Percentiles rank a stretch among this genome's conserved stretches.
Evolutionary conservation across 1,140 invertebrate species (phyloP).

Genomic region (Asbolus verrucosus): DNA sequence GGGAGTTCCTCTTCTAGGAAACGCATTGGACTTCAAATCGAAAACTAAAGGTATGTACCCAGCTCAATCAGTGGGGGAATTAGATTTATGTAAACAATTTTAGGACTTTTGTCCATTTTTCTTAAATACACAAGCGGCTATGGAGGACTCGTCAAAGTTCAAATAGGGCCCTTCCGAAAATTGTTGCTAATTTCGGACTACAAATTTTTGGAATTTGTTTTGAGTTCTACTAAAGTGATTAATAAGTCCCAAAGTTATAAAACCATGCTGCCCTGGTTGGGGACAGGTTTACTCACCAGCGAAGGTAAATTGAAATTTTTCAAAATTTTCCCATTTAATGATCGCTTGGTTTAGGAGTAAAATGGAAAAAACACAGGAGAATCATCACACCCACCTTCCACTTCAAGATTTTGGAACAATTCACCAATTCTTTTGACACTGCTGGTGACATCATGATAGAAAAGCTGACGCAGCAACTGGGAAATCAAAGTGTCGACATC

Average conservation of each 20-base stretch:
- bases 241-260: slow-evolving; percentile 81
- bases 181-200: slow-evolving; percentile 48
- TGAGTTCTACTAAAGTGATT: slow-evolving; percentile 78
- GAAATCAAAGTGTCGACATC: slow-evolving; percentile 70
- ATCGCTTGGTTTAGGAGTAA: slow-evolving; percentile 45
- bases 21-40: slow-evolving; percentile 50
- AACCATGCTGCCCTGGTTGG: slow-evolving; percentile 82
- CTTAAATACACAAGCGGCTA: slow-evolving; percentile 47
- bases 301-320: slow-evolving; percentile 63
- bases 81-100: too few species aligned
- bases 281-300: slow-evolving; percentile 80
- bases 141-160: slow-evolving; percentile 34
- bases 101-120: slow-evolving; percentile 47
- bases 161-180: slow-evolving; percentile 22
- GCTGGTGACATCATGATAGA: slow-evolving; percentile 73
- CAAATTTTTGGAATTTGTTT: slow-evolving; percentile 65
- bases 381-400: slow-evolving; percentile 88
- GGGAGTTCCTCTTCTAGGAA: slow-evolving; percentile 58
- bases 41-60: slow-evolving; percentile 45
- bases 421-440: slow-evolving; percentile 78
- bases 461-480: slow-evolving; percentile 68
- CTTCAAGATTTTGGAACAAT: slow-evolving; percentile 85
- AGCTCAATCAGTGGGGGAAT: too few species aligned
- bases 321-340: background rate
- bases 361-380: slow-evolving; percentile 76